These are phyloP conservation scores for Eulemur albifrons DNA, from an alignment of 2,797 vertebrate species.

Conservation along the genomic window DNA sequence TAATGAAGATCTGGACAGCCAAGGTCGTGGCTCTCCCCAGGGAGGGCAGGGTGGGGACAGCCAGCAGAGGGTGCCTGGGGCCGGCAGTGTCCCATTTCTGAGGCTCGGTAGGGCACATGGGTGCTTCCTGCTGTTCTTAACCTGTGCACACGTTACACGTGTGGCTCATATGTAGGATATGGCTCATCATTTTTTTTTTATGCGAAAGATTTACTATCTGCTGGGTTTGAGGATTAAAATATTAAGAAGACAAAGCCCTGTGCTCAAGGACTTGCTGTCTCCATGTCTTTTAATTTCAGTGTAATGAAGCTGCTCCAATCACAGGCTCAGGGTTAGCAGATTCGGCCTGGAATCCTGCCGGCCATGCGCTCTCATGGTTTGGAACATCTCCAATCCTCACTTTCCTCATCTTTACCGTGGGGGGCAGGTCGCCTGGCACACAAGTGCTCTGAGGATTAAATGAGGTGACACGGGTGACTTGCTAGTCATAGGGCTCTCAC, in stretches of 20 bases:
- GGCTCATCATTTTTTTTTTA: neutral
- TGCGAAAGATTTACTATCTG: neutral
- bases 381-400: neutral
- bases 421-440: no score
- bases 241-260: neutral
- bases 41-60: fast-evolving
- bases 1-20: neutral
- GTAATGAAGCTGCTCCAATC: no score
- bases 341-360: fast-evolving
- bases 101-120: no score
- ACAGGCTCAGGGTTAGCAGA: neutral
- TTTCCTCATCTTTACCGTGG: neutral
- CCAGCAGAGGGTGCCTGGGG: neutral
- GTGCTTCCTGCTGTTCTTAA: neutral
- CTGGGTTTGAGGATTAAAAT: neutral
- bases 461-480: neutral
- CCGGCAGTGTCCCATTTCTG: neutral
- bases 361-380: neutral
- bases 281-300: neutral
- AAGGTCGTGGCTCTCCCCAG: neutral
- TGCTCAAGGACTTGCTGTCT: neutral
- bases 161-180: neutral
- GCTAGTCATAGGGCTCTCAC: no score
- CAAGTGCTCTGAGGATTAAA: neutral
- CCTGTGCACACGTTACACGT: neutral